Base-by-base conservation (phyloP, 2,797 vertebrate species). In the Pipistrellus nathusii region DNA sequence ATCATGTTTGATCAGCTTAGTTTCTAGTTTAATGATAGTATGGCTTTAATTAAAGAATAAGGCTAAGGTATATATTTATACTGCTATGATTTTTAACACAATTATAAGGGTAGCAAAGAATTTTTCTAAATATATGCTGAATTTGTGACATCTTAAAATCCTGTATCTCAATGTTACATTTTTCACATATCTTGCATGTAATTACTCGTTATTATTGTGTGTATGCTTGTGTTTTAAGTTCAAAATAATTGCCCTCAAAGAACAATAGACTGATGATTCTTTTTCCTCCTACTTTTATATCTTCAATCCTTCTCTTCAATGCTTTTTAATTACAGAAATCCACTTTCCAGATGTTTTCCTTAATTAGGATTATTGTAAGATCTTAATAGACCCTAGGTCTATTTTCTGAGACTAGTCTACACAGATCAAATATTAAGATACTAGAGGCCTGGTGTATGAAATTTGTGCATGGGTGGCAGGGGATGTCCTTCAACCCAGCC, bases 21-120 rank as follows among this genome's bases (percentile, higher is more conserved):
- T 83, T 90, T 64, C 64, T 92, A 83, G 51, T 62, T 95, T 90
- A 62, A 81, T 84, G 41, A 73, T 92, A 93, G 32, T 14, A 76
- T 95, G 90, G 64, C 85, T 94, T 96, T 96, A 91, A 96, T 96
- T 96, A 96, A 93, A 91, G 53, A 90, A 48, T 77, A 85, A 80
- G 57, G 25, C 55, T 81, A 90, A 94, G 35, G 72, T 71, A 55
- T 68, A 13, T 77, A 76, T 93, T 72, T 93, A 93, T 80, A 53
- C 62, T 94, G 30, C 59, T 80, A 55, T 84, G 57, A 95, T 57
- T 95, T 95, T 91, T 95, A 55, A 86, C 72, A 81, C 38, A 85
- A 69, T 83, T 91, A 75, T 55, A 88, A 95, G 62, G 10, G 62
- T 84, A 93, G 53, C 62, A 85, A 96, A 97, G 21, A 78, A 41